phyloP scores from a whole-genome alignment of 2,797 vertebrate genomes.

The Thripadectes ignobilis region DNA sequence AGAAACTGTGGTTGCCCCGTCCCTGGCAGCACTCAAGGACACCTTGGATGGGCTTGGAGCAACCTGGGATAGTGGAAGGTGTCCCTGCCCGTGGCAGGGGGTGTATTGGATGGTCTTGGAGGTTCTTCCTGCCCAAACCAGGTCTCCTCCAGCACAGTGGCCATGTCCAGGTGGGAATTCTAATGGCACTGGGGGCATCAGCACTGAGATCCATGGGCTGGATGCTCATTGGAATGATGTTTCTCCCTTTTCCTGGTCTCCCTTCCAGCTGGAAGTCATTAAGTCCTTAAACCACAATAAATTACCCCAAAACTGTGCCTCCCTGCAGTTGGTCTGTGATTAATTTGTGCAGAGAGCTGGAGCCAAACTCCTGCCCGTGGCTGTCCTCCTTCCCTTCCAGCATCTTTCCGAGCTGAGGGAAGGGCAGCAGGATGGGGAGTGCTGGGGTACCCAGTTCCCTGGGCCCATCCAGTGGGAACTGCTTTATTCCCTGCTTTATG shows the following conservation, averaged over 20 bases:
- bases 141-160: not conserved
- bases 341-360: not conserved
- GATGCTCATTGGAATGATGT: rapidly evolving
- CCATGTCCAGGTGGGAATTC: not conserved
- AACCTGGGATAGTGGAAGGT: not conserved
- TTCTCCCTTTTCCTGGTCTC: not conserved
- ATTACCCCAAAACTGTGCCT: not conserved
- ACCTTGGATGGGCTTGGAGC: not conserved
- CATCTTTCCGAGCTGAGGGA: not conserved
- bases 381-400: not conserved
- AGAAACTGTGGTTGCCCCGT: not conserved
- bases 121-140: not conserved
- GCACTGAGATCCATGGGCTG: not conserved
- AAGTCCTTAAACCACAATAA: slow-evolving; percentile 9
- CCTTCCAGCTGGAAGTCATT: slow-evolving; percentile 45
- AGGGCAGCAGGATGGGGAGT: rapidly evolving
- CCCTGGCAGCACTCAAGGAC: not conserved
- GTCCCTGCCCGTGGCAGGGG: not conserved
- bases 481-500: not conserved
- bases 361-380: not conserved
- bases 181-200: no score
- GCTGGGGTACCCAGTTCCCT: not conserved
- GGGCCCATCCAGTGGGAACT: not conserved
- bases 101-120: not conserved
- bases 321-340: not conserved